Evolutionary conservation across 2,113 vertebrate species (phyloP).

Genomic region (Australoheros scitulus): DNA sequence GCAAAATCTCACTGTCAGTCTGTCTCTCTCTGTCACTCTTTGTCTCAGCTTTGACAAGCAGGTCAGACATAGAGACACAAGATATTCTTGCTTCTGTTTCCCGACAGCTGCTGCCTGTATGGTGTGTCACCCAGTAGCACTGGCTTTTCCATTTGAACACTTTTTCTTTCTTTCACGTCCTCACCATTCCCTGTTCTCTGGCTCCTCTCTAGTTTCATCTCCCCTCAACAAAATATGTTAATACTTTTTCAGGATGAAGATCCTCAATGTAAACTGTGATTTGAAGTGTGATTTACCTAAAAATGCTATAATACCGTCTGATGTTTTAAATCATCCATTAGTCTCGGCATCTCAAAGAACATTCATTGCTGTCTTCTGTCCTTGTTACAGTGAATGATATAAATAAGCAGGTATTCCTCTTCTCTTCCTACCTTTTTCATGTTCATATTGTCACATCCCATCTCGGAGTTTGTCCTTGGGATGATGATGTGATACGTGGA

Average conservation of each 20-base stretch:
- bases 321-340: background rate
- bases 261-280: background rate
- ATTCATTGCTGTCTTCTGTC: background rate
- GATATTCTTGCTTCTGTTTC: slow-evolving; percentile 31
- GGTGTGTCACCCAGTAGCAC: slow-evolving; percentile 12
- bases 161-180: slow-evolving; percentile 10
- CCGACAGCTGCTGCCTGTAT: slow-evolving; percentile 28
- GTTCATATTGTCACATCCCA: background rate
- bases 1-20: slow-evolving; percentile 7
- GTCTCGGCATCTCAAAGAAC: background rate
- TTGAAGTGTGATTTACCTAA: background rate
- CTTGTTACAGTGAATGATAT: background rate
- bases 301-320: background rate
- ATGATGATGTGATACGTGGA: slow-evolving; percentile 21
- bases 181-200: background rate
- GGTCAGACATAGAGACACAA: slow-evolving; percentile 26
- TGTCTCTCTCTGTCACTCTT: slow-evolving; percentile 2
- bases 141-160: background rate
- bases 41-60: slow-evolving; percentile 33
- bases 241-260: background rate
- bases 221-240: background rate
- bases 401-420: background rate
- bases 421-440: too few species aligned
- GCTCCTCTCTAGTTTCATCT: slow-evolving; percentile 10
- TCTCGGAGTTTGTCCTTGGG: background rate